phyloP scores from a whole-genome alignment of 2,888 invertebrate species.

The Strigamia crassipes region DNA sequence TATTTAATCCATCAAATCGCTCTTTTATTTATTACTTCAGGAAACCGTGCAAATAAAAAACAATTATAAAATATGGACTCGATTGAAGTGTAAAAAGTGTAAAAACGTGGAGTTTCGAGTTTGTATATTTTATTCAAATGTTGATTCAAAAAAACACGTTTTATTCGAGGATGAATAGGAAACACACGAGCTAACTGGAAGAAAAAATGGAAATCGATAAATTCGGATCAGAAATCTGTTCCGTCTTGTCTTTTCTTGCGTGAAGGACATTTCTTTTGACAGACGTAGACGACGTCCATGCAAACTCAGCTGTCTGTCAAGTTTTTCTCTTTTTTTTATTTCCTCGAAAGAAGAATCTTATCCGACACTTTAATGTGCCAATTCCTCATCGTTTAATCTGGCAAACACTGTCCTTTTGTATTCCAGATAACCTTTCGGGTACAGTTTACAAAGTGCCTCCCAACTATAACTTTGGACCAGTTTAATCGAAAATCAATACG shows the following conservation, averaged over 20 bases:
- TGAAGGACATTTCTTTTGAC: slow-evolving; percentile 38
- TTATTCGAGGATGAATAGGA: neutral
- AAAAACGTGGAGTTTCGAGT: neutral
- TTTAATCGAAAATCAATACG: slow-evolving; percentile 37
- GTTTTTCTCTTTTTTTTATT: neutral
- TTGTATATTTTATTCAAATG: neutral
- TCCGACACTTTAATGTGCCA: slow-evolving; percentile 38
- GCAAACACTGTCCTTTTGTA: slow-evolving; percentile 6
- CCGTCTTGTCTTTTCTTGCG: neutral
- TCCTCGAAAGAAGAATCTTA: neutral
- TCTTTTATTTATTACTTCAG: slow-evolving; percentile 25
- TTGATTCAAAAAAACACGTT: neutral
- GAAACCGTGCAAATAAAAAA: neutral
- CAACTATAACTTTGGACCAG: slow-evolving; percentile 15
- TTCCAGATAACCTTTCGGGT: neutral
- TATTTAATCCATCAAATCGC: slow-evolving; percentile 34
- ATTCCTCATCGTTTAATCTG: slow-evolving; percentile 22
- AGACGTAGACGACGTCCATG: slow-evolving; percentile 18
- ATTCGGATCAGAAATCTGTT: slow-evolving; percentile 40
- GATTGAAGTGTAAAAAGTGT: neutral
- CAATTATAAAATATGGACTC: neutral
- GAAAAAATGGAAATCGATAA: slow-evolving; percentile 1
- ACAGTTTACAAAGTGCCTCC: slow-evolving; percentile 28
- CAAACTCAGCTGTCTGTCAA: slow-evolving; percentile 39
- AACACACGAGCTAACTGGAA: neutral